These are phyloP conservation scores for Drosophila cardini DNA, from an alignment of 1,140 invertebrate species.

Conservation along the genomic window DNA sequence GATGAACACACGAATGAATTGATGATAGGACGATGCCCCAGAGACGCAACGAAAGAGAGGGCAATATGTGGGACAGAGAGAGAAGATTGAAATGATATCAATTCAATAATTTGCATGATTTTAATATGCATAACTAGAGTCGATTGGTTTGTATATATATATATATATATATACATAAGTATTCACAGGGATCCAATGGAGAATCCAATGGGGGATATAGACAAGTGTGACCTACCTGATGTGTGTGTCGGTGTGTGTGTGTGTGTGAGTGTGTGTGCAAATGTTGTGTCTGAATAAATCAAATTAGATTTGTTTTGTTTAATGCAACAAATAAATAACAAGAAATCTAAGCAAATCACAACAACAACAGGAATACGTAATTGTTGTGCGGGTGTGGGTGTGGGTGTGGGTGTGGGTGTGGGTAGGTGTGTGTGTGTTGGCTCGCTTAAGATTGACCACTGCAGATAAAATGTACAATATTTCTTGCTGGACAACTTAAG, in stretches of 20 bases:
- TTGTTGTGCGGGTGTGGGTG: constrained; percentile 7
- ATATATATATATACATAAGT: background rate
- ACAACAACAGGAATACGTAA: constrained; percentile 41
- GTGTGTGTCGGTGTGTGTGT: constrained; percentile 2
- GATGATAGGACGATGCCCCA: constrained; percentile 8
- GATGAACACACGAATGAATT: background rate
- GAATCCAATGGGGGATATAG: background rate
- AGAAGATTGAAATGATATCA: constrained; percentile 19
- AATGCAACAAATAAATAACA: constrained; percentile 81
- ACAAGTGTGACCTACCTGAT: constrained; percentile 7
- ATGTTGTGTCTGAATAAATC: constrained; percentile 66
- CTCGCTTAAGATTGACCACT: constrained; percentile 52
- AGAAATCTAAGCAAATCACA: constrained; percentile 77
- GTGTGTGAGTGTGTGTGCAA: constrained; percentile 24
- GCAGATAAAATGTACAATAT: constrained; percentile 70
- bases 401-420: constrained; percentile 1
- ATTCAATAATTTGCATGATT: constrained; percentile 68
- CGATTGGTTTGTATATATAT: too few relatives aligned
- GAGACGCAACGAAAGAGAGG: background rate
- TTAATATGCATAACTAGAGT: constrained; percentile 60
- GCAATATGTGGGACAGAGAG: too few relatives aligned
- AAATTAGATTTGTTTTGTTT: constrained; percentile 78
- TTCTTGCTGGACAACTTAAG: constrained; percentile 72
- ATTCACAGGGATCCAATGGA: constrained; percentile 5
- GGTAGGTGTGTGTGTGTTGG: constrained; percentile 17